These are phyloP conservation scores for Oscheius sp. DNA, from an alignment of 2,888 invertebrate species.

Conservation along the genomic window DNA sequence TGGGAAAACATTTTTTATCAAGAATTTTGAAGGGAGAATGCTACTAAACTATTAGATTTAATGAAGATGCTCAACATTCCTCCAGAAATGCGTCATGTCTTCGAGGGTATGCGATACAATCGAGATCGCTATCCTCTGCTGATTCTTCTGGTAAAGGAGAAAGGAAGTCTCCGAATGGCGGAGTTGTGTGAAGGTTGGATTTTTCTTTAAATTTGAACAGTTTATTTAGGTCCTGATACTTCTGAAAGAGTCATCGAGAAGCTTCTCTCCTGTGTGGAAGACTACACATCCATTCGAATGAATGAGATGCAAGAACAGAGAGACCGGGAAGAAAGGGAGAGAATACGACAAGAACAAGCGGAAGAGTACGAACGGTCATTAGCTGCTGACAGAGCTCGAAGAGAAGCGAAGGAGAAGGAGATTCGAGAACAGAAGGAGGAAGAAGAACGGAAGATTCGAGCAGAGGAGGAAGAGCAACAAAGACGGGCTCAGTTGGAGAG, in stretches of 20 bases:
- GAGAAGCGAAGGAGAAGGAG: conserved; percentile 53
- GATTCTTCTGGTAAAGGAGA: conserved; percentile 53
- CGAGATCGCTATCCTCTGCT: conserved; percentile 59
- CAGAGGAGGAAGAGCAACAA: conserved; percentile 39
- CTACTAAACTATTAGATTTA: conserved; percentile 77
- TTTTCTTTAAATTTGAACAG: background rate
- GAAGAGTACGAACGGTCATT: conserved; percentile 60
- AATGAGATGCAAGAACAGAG: conserved; percentile 44
- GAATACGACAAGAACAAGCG: conserved; percentile 58
- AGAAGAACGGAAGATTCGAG: conserved; percentile 35
- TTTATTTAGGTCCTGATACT: conserved; percentile 41
- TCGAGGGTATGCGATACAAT: conserved; percentile 34
- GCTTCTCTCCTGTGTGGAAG: conserved; percentile 57
- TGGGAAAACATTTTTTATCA: background rate
- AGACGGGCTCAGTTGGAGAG: conserved; percentile 39
- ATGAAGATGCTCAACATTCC: conserved; percentile 44
- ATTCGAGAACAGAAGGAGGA: conserved; percentile 43
- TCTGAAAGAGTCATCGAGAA: conserved; percentile 51
- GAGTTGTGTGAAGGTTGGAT: conserved; percentile 44
- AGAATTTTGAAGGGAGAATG: conserved; percentile 75
- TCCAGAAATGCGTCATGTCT: conserved; percentile 36
- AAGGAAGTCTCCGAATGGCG: conserved; percentile 36
- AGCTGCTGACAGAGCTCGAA: conserved; percentile 57
- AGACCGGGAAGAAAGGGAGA: conserved; percentile 59
- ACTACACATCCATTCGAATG: conserved; percentile 44